phyloP scores from a whole-genome alignment of 2,113 vertebrate species.

The Poecile atricapillus region DNA sequence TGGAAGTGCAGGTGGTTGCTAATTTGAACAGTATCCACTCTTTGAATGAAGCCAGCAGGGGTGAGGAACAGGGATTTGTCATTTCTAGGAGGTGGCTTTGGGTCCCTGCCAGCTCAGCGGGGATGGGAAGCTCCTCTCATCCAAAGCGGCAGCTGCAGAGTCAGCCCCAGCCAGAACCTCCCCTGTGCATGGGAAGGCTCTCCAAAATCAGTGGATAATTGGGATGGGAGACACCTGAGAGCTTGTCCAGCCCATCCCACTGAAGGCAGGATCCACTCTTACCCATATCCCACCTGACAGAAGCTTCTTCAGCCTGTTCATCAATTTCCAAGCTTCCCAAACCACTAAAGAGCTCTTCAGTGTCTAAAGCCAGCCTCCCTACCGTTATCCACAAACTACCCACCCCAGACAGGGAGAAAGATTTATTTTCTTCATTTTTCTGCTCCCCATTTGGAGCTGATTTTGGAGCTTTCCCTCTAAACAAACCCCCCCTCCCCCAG shows the following conservation, averaged over 20 bases:
- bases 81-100: constrained; percentile 35
- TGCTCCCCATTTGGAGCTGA: background rate
- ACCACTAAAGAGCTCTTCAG: background rate
- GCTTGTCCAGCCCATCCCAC: background rate
- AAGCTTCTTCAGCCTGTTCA: background rate
- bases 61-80: constrained; percentile 35
- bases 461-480: background rate
- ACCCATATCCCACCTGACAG: background rate
- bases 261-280: background rate
- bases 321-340: background rate
- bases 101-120: background rate
- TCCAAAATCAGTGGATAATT: background rate
- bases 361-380: background rate
- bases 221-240: background rate
- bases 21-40: constrained; percentile 3
- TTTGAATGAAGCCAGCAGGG: constrained; percentile 7
- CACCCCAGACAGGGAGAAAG: background rate
- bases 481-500: background rate
- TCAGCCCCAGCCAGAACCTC: background rate
- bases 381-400: background rate
- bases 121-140: constrained; percentile 16
- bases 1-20: constrained; percentile 36
- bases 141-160: constrained; percentile 28
- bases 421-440: background rate
- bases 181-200: background rate